phyloP scores from a whole-genome alignment of 2,797 vertebrate genomes.

The Acomys russatus region DNA sequence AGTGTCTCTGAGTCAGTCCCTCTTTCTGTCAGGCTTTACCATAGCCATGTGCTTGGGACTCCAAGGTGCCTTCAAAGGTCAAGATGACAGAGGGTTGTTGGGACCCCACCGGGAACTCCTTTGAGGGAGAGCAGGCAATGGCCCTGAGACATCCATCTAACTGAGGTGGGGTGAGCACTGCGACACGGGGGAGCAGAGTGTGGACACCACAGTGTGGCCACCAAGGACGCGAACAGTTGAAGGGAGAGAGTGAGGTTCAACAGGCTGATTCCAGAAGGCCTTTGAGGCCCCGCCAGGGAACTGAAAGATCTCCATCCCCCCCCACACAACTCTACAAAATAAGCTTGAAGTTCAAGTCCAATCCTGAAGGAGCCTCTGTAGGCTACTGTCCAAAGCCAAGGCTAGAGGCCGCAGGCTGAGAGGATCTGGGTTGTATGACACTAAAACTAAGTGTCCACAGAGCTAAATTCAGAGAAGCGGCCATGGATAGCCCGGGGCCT shows the following conservation, averaged over 20 bases:
- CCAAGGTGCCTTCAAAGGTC: rapidly evolving
- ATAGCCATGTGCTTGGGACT: not conserved
- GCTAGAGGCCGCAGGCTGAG: not conserved
- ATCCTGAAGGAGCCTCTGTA: not conserved
- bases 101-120: not conserved
- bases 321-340: not conserved
- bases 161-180: not conserved
- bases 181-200: not conserved
- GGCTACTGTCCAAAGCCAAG: not conserved
- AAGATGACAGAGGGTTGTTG: not conserved
- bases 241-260: not conserved
- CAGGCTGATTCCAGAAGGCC: not conserved
- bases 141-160: not conserved
- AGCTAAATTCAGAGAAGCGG: not conserved
- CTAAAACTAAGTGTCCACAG: not conserved
- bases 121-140: not conserved
- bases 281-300: not conserved
- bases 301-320: not conserved
- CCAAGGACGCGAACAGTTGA: not conserved
- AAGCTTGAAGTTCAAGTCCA: not conserved
- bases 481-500: not conserved
- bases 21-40: not conserved
- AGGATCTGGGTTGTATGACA: not conserved
- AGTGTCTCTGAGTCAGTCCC: not conserved
- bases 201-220: not conserved